Evolutionary conservation across 2,888 invertebrate genomes (phyloP), one percentile per base, ranked within the genome.

Genomic region (Ectobius pallidus): DNA sequence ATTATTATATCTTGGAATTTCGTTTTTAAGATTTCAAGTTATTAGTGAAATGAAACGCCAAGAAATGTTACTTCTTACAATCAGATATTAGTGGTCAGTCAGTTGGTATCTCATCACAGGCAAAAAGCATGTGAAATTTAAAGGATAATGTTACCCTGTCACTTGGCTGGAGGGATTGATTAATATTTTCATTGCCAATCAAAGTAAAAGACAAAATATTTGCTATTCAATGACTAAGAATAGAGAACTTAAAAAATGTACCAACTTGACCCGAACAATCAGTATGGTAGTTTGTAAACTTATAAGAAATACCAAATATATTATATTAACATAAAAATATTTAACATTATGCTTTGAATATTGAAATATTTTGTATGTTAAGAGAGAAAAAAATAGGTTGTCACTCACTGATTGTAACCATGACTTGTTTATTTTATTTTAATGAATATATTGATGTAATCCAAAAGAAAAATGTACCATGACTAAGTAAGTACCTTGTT

Each of bases 291-390:
- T 11, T 52, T 58, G 3, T 58, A 30, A 25, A 30, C 58, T 30
- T 25, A n/a, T 44, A 65, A 3, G 30, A 65, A 65, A 65, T 65
- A 65, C 65, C 65, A 65, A 65, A 65, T 65, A 65, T 44, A 7
- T 7, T 46, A 58, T 70, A 58, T 70, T 58, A 58, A 42, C 42
- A 14, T 58, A 32, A 34, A 69, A 70, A 34, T 52, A 52, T 39
- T 69, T 70, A 58, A 58, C 61, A 70, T 42, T 39, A 9, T 20
- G 32, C 32, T 25, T 55, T 42, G 14, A 70, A 42, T 25, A 58
- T 30, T 69, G 42, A 42, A 55, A 25, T 55, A 58, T 70, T 70
- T 70, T 70, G 61, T 70, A 70, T 58, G 70, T 70, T 42, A 70
- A 42, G 52, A 34, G 11, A 7, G 11, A 34, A 34, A 34, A 7